Conservation (phyloP, 2,113 vertebrate genomes). For the Ellobius talpinus region DNA sequence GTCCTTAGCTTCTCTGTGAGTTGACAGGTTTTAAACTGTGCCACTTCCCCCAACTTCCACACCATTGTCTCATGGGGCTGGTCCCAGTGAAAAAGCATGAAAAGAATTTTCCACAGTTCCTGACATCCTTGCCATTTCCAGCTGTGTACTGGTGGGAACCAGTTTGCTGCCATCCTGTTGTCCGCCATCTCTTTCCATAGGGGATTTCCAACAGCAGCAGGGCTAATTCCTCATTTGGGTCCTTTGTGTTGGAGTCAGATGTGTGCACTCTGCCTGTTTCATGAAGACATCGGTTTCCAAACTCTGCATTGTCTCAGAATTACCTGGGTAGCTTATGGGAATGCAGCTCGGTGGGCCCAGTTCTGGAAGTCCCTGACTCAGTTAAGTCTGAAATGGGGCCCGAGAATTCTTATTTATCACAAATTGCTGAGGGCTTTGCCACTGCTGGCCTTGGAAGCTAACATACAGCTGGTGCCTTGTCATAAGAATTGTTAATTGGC, state of each 20-base stretch:
- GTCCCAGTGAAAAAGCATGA: conserved; percentile 71
- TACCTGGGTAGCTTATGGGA: neutral
- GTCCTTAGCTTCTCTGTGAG: neutral
- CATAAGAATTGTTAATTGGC: neutral
- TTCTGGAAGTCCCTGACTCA: neutral
- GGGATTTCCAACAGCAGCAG: neutral
- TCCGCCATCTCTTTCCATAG: neutral
- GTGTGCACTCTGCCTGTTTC: neutral
- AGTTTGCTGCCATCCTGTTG: neutral
- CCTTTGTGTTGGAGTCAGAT: neutral
- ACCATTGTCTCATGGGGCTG: conserved; percentile 57
- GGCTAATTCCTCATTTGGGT: conserved; percentile 11
- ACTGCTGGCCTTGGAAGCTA: neutral
- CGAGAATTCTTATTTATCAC: neutral
- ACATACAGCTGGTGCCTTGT: fast-evolving
- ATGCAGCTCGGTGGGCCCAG: no score
- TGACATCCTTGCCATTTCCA: conserved; percentile 12
- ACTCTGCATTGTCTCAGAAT: neutral
- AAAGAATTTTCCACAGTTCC: conserved; percentile 67
- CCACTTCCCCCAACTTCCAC: conserved; percentile 34
- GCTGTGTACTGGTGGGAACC: neutral
- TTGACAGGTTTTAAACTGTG: conserved; percentile 60
- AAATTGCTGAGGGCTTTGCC: no score
- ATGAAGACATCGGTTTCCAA: neutral
- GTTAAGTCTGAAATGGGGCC: neutral